Base-by-base conservation (phyloP, 53 echinoderm and acorn worm species). In the Holothuria leucospilota region DNA sequence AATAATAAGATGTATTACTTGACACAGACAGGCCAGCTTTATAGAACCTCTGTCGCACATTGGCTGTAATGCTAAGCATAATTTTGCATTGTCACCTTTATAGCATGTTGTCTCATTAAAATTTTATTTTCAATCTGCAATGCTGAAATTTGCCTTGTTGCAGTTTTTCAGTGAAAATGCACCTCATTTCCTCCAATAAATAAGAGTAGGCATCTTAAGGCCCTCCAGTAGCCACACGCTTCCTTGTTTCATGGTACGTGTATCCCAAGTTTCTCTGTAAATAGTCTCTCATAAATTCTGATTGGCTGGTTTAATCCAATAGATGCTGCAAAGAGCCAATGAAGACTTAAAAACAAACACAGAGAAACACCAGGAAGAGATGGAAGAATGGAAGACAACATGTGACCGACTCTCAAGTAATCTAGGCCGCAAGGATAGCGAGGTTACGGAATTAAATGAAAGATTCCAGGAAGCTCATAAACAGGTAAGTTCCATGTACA, bases 301-400 rank as follows among this genome's bases (percentile, higher is more conserved):
- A 30, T 68, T 29, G 29, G 68, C 29, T 38, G 38, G 29, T 38
- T 68, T 15, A 11, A 56, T 28, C 53, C 30, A 71, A 15, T 84
- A 98, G 99, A 98, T 95, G 95, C 89, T 95, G 1, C 92, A 98
- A 46, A 74, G 94, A 86, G 99, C 99, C 70, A 98, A 98, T 66
- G 95, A 95, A n/a, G 99, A 98, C 63, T 74, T 98, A 70, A 86
- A 92, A 69, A 85, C 91, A 4, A 64, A 63, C 74, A 88, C 90
- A 21, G 53, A 93, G 16, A 90, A 84, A 41, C 95, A 98, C 23
- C 99, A 98, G 59, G 92, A 98, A 13, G 99, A 95, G 81, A 38
- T 81, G 82, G 99, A 92, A 51, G 95, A 98, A 65, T 98, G 99
- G 99, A 95, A 92, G 89, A 68, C 81, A 15, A 91, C 92, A 3